Conservation (phyloP, 1,140 invertebrate species). For the Nasonia longicornis region DNA sequence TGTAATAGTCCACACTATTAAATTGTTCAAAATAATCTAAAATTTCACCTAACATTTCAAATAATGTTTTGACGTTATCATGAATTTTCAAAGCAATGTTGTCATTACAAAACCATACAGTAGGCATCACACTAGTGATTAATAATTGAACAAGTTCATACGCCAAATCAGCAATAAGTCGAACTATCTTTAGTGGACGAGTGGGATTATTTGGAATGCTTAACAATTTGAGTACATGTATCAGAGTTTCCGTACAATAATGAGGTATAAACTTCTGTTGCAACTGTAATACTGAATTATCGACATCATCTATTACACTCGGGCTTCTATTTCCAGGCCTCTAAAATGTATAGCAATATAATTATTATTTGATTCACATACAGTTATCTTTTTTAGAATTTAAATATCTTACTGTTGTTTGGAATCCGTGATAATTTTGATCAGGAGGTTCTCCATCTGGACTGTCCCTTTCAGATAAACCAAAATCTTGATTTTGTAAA, state of each 20-base stretch:
- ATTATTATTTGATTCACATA: slow-evolving; percentile 18
- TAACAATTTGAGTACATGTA: slow-evolving; percentile 59
- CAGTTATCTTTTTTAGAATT: background rate
- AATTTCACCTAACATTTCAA: slow-evolving; percentile 58
- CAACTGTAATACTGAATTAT: slow-evolving; percentile 60
- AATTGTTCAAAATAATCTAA: slow-evolving; percentile 57
- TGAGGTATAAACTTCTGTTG: slow-evolving; percentile 69
- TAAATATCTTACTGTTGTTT: slow-evolving; percentile 43
- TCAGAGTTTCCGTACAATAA: slow-evolving; percentile 69
- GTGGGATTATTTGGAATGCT: slow-evolving; percentile 51
- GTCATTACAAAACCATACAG: slow-evolving; percentile 60
- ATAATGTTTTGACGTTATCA: slow-evolving; percentile 57
- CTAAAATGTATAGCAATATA: slow-evolving; percentile 46
- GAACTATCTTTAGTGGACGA: slow-evolving; percentile 54
- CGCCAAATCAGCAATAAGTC: slow-evolving; percentile 54
- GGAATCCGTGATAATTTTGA: slow-evolving; percentile 58
- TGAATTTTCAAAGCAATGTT: slow-evolving; percentile 55
- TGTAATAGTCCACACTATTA: slow-evolving; percentile 54
- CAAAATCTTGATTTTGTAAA: slow-evolving; percentile 49
- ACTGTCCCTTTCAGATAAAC: slow-evolving; percentile 55
- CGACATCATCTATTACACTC: slow-evolving; percentile 53
- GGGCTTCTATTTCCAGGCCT: slow-evolving; percentile 55
- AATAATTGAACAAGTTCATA: slow-evolving; percentile 60
- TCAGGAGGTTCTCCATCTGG: slow-evolving; percentile 57
- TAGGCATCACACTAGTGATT: slow-evolving; percentile 57